Evolutionary conservation across 92 coral and sea anemone species (phyloP), one percentile per base, ranked within the genome.

Genomic region (Phenganax subtilis): DNA sequence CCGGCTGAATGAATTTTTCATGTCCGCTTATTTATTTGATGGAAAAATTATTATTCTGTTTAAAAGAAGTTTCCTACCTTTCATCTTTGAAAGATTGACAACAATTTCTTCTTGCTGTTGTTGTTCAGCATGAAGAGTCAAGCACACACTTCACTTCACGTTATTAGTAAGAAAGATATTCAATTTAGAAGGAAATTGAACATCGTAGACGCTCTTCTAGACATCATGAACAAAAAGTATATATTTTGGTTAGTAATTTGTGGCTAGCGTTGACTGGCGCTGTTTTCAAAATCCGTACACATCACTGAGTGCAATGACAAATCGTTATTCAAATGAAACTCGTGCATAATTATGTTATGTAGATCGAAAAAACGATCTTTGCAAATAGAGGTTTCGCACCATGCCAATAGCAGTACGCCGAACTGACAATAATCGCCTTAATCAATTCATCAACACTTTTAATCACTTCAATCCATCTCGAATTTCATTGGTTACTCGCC

Each of bases 321-420:
- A 64, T 76, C 81, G 54, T 76, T 69, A 69, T 69, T 69, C 74
- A 69, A 69, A 69, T 29, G 15, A 25, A 12, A 27, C 29, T 17
- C 20, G 16, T 25, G 16, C 20, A 30, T 68, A 30, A 68, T 68
- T 30, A 68, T 37, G 47, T 37, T 68, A 68, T 68, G 73, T 53
- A 68, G 73, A 57, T 52, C 61, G 58, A n/a, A 47, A 11, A 9
- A 59, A 76, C 53, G 55, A 59, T 76, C 25, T 76, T 64, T n/a
- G 60, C 81, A 76, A 76, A 76, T 59, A 59, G 81, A 57, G 70
- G 69, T 76, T 76, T 76, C n/a, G 55, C 70, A 44, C 81, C 60
- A 28, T 76, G 81, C 81, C 81, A 76, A 76, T 76, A 61, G 61
- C 53, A 31, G 69, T 28, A 5, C 81, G 64, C 56, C 81, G 58